Evolutionary conservation across 2,113 vertebrate genomes (phyloP).

Genomic region (Oenanthe oenanthe): DNA sequence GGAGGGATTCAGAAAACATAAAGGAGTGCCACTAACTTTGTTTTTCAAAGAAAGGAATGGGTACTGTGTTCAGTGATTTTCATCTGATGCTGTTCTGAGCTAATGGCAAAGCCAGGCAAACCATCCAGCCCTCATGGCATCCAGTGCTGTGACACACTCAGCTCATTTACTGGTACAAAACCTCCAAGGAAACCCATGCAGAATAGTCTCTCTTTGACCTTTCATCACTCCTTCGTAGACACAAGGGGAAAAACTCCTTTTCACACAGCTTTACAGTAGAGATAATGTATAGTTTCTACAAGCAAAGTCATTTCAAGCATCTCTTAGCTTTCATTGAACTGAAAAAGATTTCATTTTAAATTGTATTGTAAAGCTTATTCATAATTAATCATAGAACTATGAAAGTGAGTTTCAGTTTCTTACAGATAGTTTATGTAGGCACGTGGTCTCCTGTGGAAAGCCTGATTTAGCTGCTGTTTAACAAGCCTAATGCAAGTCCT

Average conservation of each 20-base stretch:
- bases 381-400: not conserved
- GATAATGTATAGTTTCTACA: not conserved
- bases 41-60: not conserved
- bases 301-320: not conserved
- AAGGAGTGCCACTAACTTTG: not conserved
- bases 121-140: not conserved
- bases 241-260: not conserved
- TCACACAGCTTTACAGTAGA: not conserved
- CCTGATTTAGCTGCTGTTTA: not conserved
- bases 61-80: not conserved
- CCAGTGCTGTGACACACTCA: not conserved
- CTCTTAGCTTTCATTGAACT: not conserved
- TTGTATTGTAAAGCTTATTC: not conserved
- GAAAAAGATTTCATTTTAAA: not conserved
- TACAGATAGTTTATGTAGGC: not conserved
- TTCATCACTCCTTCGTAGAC: not conserved
- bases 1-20: not conserved
- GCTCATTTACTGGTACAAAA: not conserved
- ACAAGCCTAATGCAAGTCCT: not conserved
- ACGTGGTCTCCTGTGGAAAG: not conserved
- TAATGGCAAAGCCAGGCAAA: not conserved
- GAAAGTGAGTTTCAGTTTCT: not conserved
- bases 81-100: not conserved
- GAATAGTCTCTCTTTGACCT: not conserved
- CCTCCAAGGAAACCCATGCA: not conserved